Base-by-base conservation (phyloP, 2,113 vertebrate genomes). In the Dolichallabes microphthalmus region DNA sequence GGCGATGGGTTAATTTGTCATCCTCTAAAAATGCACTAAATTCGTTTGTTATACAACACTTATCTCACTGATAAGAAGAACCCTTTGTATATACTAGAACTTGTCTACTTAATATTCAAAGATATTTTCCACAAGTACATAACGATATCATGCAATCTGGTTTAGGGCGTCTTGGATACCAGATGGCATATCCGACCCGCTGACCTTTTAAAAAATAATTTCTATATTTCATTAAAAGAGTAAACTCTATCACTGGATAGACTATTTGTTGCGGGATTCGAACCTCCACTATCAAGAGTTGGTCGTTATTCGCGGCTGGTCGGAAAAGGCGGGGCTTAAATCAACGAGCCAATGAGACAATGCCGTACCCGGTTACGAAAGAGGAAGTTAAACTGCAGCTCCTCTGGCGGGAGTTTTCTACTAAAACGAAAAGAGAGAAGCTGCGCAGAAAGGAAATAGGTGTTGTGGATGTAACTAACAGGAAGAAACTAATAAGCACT, bases 391-490 rank as follows among this genome's bases (percentile, higher is more conserved):
- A 68, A 35, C 19, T 27, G 14, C 19, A 30, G 25, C 61, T 66
- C 14, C 60, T 27, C 60, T 82, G 80, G 80, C 80, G 80, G 80
- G 80, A 82, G 14, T 32, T 78, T 66, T 79, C 9, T 60, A 25
- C 15, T 20, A 32, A 17, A 50, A 5, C 0, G 52, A 9, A 14
- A 35, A 78, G 39, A 35, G 11, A 22, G 52, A 4, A 10, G 3
- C 10, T 52, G 3, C 8, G 0, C 25, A 22, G 15, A 1, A n/a
- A n/a, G 14, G 10, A 30, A 19, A 32, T 17, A 19, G 27, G 0
- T 32, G 8, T 17, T 20, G n/a, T 77, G 52, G 32, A 35, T 60
- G 55, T 22, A 55, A 78, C 4, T 22, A 55, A 78, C 4, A 35
- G 9, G 32, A 78, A 58, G 17, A 3, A 57, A 4, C 55, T 14